phyloP scores from a whole-genome alignment of 2,888 invertebrate species.

The Polyommatus iphigenia region DNA sequence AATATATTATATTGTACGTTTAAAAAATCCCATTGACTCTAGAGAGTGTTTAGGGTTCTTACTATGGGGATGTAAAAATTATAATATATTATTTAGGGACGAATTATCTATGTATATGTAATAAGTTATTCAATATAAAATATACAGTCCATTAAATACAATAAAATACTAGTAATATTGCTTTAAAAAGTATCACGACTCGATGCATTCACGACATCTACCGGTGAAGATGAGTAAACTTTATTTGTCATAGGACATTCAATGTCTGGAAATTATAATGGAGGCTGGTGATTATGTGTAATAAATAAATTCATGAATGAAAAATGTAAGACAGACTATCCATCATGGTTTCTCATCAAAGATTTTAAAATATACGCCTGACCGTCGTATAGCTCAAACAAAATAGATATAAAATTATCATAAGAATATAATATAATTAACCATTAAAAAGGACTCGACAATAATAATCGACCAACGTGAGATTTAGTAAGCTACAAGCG shows the following conservation, averaged over 20 bases:
- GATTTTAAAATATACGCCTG: not conserved
- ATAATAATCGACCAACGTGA: conserved; percentile 27
- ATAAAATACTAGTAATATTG: conserved; percentile 5
- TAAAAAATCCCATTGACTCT: not conserved
- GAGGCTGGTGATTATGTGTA: not conserved
- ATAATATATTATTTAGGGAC: not conserved
- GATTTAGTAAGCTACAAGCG: conserved; percentile 32
- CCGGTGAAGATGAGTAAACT: not conserved
- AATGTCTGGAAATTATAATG: not conserved
- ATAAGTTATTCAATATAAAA: not conserved
- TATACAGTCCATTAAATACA: not conserved
- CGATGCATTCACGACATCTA: not conserved
- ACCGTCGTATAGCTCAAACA: not conserved
- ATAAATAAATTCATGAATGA: not conserved
- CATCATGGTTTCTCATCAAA: not conserved
- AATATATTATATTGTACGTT: not conserved
- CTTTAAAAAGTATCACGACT: conserved; percentile 9
- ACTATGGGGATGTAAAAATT: too few relatives aligned
- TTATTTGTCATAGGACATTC: not conserved
- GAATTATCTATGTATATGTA: not conserved
- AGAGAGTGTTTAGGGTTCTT: too few relatives aligned
- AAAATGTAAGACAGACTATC: not conserved
- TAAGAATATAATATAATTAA: not conserved
- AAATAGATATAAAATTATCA: conserved; percentile 1
- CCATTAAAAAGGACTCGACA: not conserved